Conservation (phyloP, 1,140 invertebrate species). For the Tetranychus cinnabarinus region DNA sequence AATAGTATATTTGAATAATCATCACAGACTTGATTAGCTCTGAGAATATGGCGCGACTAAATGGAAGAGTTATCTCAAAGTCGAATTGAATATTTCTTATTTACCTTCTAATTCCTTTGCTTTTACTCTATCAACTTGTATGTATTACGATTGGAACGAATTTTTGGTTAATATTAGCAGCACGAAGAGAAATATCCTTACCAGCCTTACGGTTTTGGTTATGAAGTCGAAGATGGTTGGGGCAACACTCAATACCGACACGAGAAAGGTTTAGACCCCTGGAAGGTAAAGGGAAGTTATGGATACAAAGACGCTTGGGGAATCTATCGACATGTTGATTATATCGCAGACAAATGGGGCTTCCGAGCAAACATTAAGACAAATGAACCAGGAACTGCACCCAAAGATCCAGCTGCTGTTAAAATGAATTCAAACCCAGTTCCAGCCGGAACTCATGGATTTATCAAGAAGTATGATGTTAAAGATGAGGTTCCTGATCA, state of each 20-base stretch:
- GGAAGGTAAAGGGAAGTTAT: conserved; percentile 1
- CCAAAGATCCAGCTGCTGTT: conserved; percentile 8
- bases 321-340: conserved; percentile 8
- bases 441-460: neutral
- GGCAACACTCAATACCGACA: conserved; percentile 11
- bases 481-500: neutral
- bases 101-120: too few species aligned
- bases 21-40: too few species aligned
- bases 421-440: neutral
- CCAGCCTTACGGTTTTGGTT: conserved; percentile 11
- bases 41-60: too few species aligned
- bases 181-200: conserved; percentile 3
- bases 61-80: too few species aligned
- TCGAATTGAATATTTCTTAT: too few species aligned
- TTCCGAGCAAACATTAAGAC: conserved; percentile 19
- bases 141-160: too few species aligned
- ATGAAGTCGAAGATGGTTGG: conserved; percentile 11
- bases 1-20: too few species aligned
- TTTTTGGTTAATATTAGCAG: neutral
- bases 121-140: too few species aligned
- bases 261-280: conserved; percentile 5
- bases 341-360: conserved; percentile 13
- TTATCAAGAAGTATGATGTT: neutral
- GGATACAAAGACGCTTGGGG: neutral
- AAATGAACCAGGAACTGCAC: conserved; percentile 5